Evolutionary conservation across 2,888 invertebrate species (phyloP).

Genomic region (Tromatobia lineatoria): DNA sequence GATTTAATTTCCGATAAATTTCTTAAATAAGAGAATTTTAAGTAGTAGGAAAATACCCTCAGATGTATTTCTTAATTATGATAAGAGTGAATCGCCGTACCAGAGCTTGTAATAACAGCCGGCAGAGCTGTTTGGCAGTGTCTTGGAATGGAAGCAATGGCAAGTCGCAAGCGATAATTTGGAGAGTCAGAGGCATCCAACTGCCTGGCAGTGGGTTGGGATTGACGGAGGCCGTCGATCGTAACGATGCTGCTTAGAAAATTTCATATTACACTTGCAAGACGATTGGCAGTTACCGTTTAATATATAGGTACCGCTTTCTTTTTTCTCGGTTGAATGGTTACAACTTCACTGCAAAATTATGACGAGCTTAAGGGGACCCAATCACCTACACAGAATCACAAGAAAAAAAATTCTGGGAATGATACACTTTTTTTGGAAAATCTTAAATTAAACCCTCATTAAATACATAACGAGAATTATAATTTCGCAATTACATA

Average conservation of each 20-base stretch:
- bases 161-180: conserved; percentile 58
- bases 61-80: conserved; percentile 30
- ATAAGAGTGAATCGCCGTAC: conserved; percentile 39
- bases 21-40: not conserved
- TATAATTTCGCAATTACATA: no score
- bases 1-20: not conserved
- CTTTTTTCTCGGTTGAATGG: not conserved
- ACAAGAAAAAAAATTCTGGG: no score
- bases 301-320: not conserved
- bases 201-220: conserved; percentile 61
- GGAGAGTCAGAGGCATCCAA: conserved; percentile 43
- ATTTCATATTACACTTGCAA: conserved; percentile 28
- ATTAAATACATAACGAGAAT: no score
- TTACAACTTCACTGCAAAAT: conserved; percentile 27
- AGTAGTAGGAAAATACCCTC: conserved; percentile 41
- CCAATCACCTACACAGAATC: no score
- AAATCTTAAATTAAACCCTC: no score
- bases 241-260: conserved; percentile 40
- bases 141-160: conserved; percentile 76
- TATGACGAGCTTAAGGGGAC: conserved; percentile 44
- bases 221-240: conserved; percentile 32
- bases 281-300: conserved; percentile 57
- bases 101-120: conserved; percentile 49
- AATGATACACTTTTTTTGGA: no score
- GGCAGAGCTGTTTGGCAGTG: conserved; percentile 62